Conservation (phyloP, 2,888 invertebrate species). For the Odiellus spinosus region DNA sequence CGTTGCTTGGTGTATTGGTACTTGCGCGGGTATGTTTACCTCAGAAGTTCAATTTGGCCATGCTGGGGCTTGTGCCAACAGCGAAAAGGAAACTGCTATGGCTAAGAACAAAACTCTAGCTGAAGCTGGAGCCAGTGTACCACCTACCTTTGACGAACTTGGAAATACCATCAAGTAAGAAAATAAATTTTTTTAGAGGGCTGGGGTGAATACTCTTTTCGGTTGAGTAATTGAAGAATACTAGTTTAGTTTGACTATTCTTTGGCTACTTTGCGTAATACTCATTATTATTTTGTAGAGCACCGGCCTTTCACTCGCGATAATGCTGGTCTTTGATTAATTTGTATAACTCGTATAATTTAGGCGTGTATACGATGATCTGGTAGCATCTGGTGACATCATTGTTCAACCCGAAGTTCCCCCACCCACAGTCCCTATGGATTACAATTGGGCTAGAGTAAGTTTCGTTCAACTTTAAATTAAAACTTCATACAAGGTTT, state of each 20-base stretch:
- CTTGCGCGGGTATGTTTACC: conserved; percentile 59
- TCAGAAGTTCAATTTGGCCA: conserved; percentile 94
- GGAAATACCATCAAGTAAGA: conserved; percentile 57
- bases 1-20: conserved; percentile 98
- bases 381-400: conserved; percentile 68
- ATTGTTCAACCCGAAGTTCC: conserved; percentile 78
- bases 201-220: too few relatives aligned
- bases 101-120: conserved; percentile 75
- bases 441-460: conserved; percentile 88
- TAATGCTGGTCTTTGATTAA: too few relatives aligned
- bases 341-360: too few relatives aligned
- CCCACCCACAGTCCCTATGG: conserved; percentile 99
- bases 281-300: too few relatives aligned
- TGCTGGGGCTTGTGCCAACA: conserved; percentile 95
- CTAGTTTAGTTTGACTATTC: too few relatives aligned
- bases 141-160: conserved; percentile 73
- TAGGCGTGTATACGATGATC: conserved; percentile 37
- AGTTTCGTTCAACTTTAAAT: conserved; percentile 13
- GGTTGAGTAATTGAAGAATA: too few relatives aligned
- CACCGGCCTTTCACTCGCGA: too few relatives aligned
- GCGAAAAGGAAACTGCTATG: conserved; percentile 76
- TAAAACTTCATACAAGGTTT: not conserved
- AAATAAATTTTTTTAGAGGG: too few relatives aligned
- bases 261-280: too few relatives aligned
- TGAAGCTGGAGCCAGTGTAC: conserved; percentile 74